Evolutionary conservation across 2,113 vertebrate genomes (phyloP).

Genomic region (Ondatra zibethicus): DNA sequence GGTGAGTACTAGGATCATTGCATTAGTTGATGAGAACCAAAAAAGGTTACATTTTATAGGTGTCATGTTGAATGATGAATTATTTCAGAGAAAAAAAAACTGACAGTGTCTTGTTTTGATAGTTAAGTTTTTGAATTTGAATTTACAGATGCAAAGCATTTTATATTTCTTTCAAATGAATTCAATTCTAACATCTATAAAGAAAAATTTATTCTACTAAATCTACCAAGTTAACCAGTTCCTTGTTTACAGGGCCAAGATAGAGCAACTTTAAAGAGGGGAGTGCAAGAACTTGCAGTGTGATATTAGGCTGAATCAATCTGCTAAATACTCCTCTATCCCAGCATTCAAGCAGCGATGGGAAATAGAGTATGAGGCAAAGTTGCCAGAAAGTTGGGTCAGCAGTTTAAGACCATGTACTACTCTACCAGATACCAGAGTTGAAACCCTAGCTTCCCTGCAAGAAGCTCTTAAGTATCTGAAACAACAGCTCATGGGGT

Average conservation of each 20-base stretch:
- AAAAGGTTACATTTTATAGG: neutral
- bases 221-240: neutral
- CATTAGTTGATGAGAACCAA: neutral
- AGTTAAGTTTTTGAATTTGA: neutral
- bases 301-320: neutral
- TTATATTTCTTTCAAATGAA: neutral
- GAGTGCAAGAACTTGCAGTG: neutral
- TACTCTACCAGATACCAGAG: neutral
- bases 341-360: neutral
- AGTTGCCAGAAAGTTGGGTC: too few relatives aligned
- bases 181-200: neutral
- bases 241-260: neutral
- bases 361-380: neutral
- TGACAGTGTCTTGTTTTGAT: neutral
- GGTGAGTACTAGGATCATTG: fast-evolving
- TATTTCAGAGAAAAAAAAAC: neutral
- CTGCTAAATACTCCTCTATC: neutral
- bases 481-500: neutral
- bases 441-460: neutral
- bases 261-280: neutral
- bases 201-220: neutral
- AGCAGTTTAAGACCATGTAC: neutral
- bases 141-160: neutral
- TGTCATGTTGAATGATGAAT: neutral
- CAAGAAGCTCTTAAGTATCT: neutral